phyloP scores from a whole-genome alignment of 2,113 vertebrate genomes.

The Hydropotes inermis region DNA sequence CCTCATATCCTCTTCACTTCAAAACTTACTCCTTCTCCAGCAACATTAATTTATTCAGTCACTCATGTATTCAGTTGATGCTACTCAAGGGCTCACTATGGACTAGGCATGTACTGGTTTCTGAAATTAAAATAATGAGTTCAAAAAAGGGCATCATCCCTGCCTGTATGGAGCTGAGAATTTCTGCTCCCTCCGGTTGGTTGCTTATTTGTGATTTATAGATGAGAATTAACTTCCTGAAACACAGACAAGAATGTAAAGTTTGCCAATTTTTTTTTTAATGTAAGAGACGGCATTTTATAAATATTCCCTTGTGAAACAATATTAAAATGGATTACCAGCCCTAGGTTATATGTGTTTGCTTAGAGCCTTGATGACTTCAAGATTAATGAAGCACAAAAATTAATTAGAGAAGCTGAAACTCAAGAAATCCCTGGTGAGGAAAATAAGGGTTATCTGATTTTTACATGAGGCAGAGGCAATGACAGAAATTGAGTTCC shows the following conservation, averaged over 20 bases:
- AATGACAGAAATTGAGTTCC: constrained; percentile 1
- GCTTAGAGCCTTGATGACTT: constrained; percentile 36
- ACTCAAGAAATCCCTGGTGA: constrained; percentile 49
- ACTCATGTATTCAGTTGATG: background rate
- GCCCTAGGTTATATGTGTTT: background rate
- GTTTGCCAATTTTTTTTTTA: background rate
- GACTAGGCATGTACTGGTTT: background rate
- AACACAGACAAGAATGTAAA: background rate
- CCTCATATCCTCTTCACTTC: background rate
- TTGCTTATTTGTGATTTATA: background rate
- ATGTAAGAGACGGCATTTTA: constrained; percentile 27
- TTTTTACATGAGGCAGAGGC: constrained; percentile 4
- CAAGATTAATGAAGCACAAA: constrained; percentile 56
- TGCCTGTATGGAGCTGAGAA: background rate
- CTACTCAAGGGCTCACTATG: background rate
- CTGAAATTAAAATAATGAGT: background rate
- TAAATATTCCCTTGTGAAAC: constrained; percentile 37
- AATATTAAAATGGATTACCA: constrained; percentile 44
- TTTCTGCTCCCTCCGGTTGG: background rate
- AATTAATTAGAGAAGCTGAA: constrained; percentile 71
- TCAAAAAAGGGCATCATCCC: background rate
- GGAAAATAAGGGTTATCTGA: constrained; percentile 64
- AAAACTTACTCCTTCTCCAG: background rate
- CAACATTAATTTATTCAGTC: background rate
- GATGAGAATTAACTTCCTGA: background rate